Base-by-base conservation (phyloP, 2,113 vertebrate species). In the Ceratotherium simum region DNA sequence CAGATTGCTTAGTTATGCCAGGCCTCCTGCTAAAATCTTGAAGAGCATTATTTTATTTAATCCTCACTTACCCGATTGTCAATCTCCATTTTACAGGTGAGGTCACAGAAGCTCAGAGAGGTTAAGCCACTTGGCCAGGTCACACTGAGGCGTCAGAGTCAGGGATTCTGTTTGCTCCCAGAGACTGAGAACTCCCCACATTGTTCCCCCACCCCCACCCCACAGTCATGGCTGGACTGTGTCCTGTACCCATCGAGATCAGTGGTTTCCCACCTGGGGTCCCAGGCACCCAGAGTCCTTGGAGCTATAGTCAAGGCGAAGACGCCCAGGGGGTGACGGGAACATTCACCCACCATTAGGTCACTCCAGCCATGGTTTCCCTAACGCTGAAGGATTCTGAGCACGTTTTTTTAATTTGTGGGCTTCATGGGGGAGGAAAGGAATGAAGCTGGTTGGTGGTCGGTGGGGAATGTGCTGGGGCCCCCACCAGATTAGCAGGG, bases 121-220 rank as follows among this genome's bases (percentile, higher is more conserved):
- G 42, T 64, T 84, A 82, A 62, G 46, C n/a, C 54, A 6, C 69
- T 81, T 42, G 54, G 27, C 25, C 23, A 48, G 84, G 65, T 29
- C 76, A 78, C 33, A 81, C 67, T 4, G 60, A 91, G 67, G 36
- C 81, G 21, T 95, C 54, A 10, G 46, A 72, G 73, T 86, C 29
- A 51, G 65, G 25, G 17, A n/a, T 8, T 46, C 27, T 62, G 31
- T 33, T 60, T 76, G 33, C 12, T 27, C 25, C 64, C 21, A 69
- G 80, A 93, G 36, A 27, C 42, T 54, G 39, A 80, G 84, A 56
- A n/a, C 58, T 64, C 1, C 27, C n/a, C 23, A 42, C 7, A 20
- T 67, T 39, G 4, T 58, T 14, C 67, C 13, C 27, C 27, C 33
- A 3, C 2, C 5, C 27, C 1, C 8, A 6, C 7, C 2, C 56